Evolutionary conservation across 1,140 invertebrate species (phyloP), one percentile per base, ranked within the genome.

Genomic region (Drosophila persimilis): DNA sequence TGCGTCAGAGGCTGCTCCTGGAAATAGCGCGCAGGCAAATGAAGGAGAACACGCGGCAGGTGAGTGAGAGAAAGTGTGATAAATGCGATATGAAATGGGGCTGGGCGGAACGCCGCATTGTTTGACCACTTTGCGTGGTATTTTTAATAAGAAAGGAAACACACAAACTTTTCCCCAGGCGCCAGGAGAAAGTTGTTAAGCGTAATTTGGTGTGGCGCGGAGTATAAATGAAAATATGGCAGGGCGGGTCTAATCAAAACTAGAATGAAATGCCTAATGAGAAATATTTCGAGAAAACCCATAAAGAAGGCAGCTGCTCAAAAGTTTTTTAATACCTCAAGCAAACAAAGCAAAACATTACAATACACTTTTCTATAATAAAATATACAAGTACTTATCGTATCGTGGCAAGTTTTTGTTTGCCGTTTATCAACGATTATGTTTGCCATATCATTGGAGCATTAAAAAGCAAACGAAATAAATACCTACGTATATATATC

Each of bases 1-100:
- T 96, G 2, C 93, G 95, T 53, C 94, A 95, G 89, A 92, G 95
- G 75, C 92, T 96, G 59, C 91, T 96, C 41, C 91, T 96, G 54
- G 95, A 96, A 92, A 95, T 96, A 52, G 94, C 95, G 24, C 93
- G 95, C 78, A 94, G 95, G 85, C 94, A 95, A 90, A 95, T 95
- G 92, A 93, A 94, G 64, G 93, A 95, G 85, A 93, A 92, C 81
- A 93, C 94, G 76, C 92, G 94, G 67, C 93, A 94, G 81, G 92
- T 91, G 77, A 90, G 75, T 73, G 44, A 39, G 35, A 13, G 11
- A 39, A 39, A 13, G 35, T 39, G 35, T 13, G 11, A 39, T 39
- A 39, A 39, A 39, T 26, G 35, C 20, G 20, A 9, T 35, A 31
- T 17, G 29, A 31, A 46, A 24, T 46, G 41, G 39, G 20, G 39